These are phyloP conservation scores for Psittacara wagleri DNA, from an alignment of 2,113 vertebrate species.

Conservation along the genomic window DNA sequence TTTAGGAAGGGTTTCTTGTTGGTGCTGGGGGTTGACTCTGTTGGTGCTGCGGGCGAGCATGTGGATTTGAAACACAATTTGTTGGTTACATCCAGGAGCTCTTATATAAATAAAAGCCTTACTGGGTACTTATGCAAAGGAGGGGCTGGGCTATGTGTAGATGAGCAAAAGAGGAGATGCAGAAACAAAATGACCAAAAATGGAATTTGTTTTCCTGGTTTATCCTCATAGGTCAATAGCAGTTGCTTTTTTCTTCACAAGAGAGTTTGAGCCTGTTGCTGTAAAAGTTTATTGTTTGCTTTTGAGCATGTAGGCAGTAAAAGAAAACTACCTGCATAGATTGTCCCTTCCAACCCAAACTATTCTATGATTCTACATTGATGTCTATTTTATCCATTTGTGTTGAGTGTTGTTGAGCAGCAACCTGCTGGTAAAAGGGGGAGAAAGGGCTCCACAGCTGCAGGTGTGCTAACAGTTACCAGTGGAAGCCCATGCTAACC, in stretches of 20 bases:
- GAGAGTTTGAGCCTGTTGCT: neutral
- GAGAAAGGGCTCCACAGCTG: neutral
- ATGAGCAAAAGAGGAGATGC: neutral
- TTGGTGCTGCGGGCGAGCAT: neutral
- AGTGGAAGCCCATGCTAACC: neutral
- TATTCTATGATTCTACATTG: neutral
- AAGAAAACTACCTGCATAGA: neutral
- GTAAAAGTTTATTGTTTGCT: neutral
- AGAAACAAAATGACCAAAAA: neutral
- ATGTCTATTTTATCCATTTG: neutral
- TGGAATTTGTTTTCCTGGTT: neutral
- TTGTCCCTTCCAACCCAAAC: neutral
- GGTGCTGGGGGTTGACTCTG: neutral
- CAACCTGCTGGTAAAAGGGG: neutral
- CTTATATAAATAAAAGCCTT: neutral
- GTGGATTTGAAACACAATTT: neutral
- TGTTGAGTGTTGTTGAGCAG: neutral
- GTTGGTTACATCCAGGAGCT: neutral
- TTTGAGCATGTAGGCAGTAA: neutral
- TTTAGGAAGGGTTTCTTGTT: neutral
- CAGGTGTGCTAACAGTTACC: neutral
- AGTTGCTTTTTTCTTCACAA: neutral
- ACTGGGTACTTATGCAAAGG: neutral
- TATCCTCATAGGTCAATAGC: neutral
- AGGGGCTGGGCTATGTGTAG: neutral